These are phyloP conservation scores for Pomacea canaliculata DNA, from an alignment of 2,888 invertebrate genomes.

Conservation along the genomic window DNA sequence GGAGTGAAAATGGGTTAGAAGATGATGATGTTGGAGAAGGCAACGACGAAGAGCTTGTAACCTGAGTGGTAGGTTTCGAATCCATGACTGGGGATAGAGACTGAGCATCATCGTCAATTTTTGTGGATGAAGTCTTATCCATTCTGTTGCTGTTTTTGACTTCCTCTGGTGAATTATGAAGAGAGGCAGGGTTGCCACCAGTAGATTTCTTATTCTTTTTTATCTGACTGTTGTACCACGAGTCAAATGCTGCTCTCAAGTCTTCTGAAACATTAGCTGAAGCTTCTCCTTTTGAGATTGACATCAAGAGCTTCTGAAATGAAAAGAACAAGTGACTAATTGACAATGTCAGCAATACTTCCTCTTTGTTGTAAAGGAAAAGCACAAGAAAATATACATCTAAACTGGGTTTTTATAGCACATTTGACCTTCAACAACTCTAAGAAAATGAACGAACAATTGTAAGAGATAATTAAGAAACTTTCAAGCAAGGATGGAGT, in stretches of 20 bases:
- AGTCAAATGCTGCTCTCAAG: conserved; percentile 87
- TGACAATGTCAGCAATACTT: neutral
- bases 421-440: too few relatives aligned
- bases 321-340: conserved; percentile 16
- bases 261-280: conserved; percentile 80
- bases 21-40: conserved; percentile 4
- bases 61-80: neutral
- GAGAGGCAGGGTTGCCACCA: neutral
- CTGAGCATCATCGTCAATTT: neutral
- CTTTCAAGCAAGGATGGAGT: too few relatives aligned
- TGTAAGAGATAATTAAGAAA: too few relatives aligned
- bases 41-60: neutral
- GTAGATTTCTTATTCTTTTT: conserved; percentile 7
- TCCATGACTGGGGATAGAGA: neutral
- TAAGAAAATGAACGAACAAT: too few relatives aligned
- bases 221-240: conserved; percentile 80
- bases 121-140: neutral
- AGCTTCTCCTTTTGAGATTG: conserved; percentile 84
- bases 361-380: too few relatives aligned
- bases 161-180: neutral
- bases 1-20: neutral
- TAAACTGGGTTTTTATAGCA: too few relatives aligned
- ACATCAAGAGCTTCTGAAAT: conserved; percentile 75
- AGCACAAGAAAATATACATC: too few relatives aligned
- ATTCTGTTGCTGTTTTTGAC: neutral